phyloP scores from a whole-genome alignment of 2,797 vertebrate species.

The Protosalanx chinensis region DNA sequence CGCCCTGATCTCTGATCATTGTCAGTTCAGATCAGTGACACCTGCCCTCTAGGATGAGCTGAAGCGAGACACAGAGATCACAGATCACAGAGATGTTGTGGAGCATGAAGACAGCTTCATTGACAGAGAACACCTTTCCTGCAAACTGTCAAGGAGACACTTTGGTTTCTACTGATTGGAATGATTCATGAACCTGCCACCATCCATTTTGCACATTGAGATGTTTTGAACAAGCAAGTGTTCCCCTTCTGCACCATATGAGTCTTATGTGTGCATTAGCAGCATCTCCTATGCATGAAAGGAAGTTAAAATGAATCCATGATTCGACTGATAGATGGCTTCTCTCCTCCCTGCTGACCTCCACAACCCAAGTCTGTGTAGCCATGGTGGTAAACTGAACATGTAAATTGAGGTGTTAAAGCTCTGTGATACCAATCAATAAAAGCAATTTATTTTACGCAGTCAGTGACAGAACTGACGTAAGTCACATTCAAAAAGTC shows the following conservation, averaged over 20 bases:
- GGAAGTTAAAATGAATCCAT: neutral
- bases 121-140: neutral
- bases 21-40: constrained; percentile 34
- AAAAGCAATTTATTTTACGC: constrained; percentile 27
- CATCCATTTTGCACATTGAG: neutral
- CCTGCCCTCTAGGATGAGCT: constrained; percentile 22
- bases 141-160: neutral
- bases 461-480: neutral
- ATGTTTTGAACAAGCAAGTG: neutral
- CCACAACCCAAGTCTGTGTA: neutral
- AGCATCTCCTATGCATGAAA: no score
- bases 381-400: constrained; percentile 23
- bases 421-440: constrained; percentile 40
- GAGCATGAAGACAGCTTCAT: constrained; percentile 6
- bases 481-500: no score
- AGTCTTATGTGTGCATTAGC: neutral
- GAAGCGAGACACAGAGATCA: constrained; percentile 11
- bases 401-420: constrained; percentile 35
- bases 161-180: neutral
- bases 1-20: constrained; percentile 32
- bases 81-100: neutral
- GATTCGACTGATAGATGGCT: neutral
- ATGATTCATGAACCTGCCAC: neutral
- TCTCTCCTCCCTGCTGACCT: neutral
- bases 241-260: neutral